These are phyloP conservation scores for Urocolius indicus DNA, from an alignment of 2,113 vertebrate genomes.

Conservation along the genomic window DNA sequence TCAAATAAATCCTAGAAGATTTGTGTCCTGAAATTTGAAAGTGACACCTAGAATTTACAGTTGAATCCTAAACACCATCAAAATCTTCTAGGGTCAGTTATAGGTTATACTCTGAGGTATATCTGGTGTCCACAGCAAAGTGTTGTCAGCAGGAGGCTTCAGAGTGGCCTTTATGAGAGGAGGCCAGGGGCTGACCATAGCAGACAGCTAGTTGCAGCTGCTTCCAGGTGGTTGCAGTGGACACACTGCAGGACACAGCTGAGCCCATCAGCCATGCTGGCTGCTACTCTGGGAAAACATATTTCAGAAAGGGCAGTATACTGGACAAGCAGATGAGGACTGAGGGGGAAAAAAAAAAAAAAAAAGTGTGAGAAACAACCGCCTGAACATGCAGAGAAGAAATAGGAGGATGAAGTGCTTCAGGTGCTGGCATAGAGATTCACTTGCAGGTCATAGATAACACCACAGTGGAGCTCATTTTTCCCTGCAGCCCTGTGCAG, in stretches of 20 bases:
- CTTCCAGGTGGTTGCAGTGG: too few relatives aligned
- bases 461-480: neutral
- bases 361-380: neutral
- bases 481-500: too few relatives aligned
- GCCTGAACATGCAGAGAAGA: neutral
- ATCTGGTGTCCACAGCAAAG: neutral
- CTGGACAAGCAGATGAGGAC: neutral
- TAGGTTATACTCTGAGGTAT: neutral
- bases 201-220: too few relatives aligned
- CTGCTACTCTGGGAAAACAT: neutral
- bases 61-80: neutral
- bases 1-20: neutral
- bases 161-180: too few relatives aligned
- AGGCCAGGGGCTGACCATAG: too few relatives aligned
- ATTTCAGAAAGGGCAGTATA: neutral
- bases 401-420: neutral
- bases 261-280: neutral
- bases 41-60: neutral
- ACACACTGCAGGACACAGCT: too few relatives aligned
- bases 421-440: neutral
- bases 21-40: neutral
- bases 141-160: neutral
- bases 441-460: neutral
- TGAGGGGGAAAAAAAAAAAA: neutral
- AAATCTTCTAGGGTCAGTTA: neutral